phyloP scores from a whole-genome alignment of 2,888 invertebrate genomes.

The Plagodis pulveraria region DNA sequence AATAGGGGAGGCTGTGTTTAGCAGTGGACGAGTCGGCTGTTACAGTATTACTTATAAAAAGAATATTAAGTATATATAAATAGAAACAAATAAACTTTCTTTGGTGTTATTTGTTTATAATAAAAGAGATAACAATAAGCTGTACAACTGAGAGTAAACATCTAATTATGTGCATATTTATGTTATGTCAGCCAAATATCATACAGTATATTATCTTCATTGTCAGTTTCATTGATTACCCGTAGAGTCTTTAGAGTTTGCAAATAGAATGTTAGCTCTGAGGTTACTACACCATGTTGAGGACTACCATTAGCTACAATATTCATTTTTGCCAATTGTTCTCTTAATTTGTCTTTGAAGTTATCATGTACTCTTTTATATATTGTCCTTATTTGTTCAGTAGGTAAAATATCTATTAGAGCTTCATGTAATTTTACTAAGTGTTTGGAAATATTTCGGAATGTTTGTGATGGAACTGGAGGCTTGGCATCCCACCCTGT shows the following conservation, averaged over 20 bases:
- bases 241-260: slow-evolving; percentile 93
- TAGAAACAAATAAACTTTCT: slow-evolving; percentile 10
- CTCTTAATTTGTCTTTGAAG: slow-evolving; percentile 94
- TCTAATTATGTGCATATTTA: slow-evolving; percentile 11
- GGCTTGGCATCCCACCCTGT: slow-evolving; percentile 97
- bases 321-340: slow-evolving; percentile 93
- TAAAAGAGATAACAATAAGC: slow-evolving; percentile 12
- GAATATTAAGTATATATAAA: slow-evolving; percentile 1
- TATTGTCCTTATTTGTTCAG: slow-evolving; percentile 90
- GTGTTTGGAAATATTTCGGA: slow-evolving; percentile 94
- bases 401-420: slow-evolving; percentile 92
- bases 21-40: too few relatives aligned
- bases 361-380: slow-evolving; percentile 92
- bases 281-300: slow-evolving; percentile 97
- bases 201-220: slow-evolving; percentile 91
- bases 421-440: slow-evolving; percentile 96
- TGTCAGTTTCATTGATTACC: slow-evolving; percentile 89
- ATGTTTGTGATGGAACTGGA: slow-evolving; percentile 96
- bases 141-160: slow-evolving; percentile 24
- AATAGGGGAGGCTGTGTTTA: too few relatives aligned
- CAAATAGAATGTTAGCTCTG: slow-evolving; percentile 95
- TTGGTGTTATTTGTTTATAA: slow-evolving; percentile 25
- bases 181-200: slow-evolving; percentile 90
- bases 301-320: slow-evolving; percentile 98
- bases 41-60: too few relatives aligned